Base-by-base conservation (phyloP, 2,113 vertebrate species). In the Beaufortia kweichowensis region DNA sequence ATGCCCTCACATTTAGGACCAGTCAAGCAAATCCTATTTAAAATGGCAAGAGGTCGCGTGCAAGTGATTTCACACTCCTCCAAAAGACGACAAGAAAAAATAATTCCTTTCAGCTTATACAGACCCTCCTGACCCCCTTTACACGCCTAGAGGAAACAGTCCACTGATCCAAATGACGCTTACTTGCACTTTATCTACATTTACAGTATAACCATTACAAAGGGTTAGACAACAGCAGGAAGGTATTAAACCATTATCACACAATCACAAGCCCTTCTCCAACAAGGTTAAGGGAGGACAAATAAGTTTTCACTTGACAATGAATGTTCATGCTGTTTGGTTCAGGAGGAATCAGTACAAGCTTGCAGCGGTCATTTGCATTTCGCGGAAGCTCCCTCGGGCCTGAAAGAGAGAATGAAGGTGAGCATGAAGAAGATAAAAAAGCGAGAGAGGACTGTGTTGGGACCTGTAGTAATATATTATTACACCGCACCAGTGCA, bases 381-480 rank as follows among this genome's bases (percentile, higher is more conserved):
- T 70, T 35, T 55, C 12, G 48, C 10, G 67, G 29, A 70, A 70
- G 48, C 67, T 55, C 67, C 67, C 67, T 70, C 67, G 29, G 67
- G 67, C 67, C 48, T 55, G 67, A 12, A 28, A 64, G 53, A 57
- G 4, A 17, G 31, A 76, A 21, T 61, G 76, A 69, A 48, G 41
- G 35, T 23, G 55, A 69, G 64, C 35, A 26, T 9, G 43, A 3
- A 33, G 75, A 35, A 33, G 75, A 35, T 31, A 62, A 24, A 69
- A 12, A 50, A 35, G 46, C 55, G 35, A 48, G 23, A 48, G 62
- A 67, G 60, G 41, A 24, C 3, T 43, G 31, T 29, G 63, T 70
- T 56, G 69, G 33, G 69, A 72, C 33, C 69, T 28, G 55, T 39
- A 72, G 69, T 59, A 59, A 72, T 72, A 59, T 72, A 59, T 59